A percentile compares a stretch with the other conserved stretches of the same genome.
These are phyloP conservation scores for Zaprionus nigranus DNA, from an alignment of 1,140 invertebrate genomes.

Conservation along the genomic window DNA sequence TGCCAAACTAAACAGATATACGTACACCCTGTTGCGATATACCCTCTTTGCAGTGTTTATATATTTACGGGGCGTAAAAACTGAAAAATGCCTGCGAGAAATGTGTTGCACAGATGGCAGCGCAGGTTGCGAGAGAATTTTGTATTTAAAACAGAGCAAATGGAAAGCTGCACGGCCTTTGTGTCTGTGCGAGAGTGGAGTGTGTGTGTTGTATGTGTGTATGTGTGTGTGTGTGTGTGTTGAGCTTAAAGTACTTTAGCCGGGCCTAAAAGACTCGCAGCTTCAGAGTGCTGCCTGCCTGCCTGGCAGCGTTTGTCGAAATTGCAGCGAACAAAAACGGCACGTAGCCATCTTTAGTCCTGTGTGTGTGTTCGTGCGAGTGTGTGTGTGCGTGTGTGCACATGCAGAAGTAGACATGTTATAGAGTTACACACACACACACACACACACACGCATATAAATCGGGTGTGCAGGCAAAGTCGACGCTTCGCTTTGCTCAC, in stretches of 20 bases:
- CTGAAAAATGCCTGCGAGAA: conserved; percentile 46
- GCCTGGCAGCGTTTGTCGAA: conserved; percentile 45
- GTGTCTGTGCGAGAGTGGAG: conserved; percentile 9
- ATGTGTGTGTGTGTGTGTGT: conserved; percentile 21
- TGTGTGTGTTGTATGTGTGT: conserved; percentile 23
- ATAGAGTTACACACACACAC: conserved; percentile 57
- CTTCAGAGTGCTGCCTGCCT: background rate
- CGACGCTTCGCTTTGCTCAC: conserved; percentile 8
- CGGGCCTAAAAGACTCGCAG: conserved; percentile 41
- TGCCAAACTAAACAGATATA: background rate
- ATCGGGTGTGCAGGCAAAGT: conserved; percentile 57
- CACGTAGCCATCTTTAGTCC: conserved; percentile 62
- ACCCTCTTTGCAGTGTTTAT: background rate
- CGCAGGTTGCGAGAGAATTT: conserved; percentile 50
- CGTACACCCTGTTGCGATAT: background rate
- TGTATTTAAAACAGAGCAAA: conserved; percentile 63
- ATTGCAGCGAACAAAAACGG: conserved; percentile 61
- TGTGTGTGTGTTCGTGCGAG: conserved; percentile 16
- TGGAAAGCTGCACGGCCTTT: conserved; percentile 12
- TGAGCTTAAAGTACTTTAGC: conserved; percentile 47
- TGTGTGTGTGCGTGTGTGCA: conserved; percentile 36
- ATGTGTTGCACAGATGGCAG: conserved; percentile 19
- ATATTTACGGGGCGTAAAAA: conserved; percentile 29
- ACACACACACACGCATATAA: conserved; percentile 57
- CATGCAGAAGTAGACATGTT: conserved; percentile 58